Conservation (phyloP, 1,140 invertebrate genomes). For the Ostrea edulis region DNA sequence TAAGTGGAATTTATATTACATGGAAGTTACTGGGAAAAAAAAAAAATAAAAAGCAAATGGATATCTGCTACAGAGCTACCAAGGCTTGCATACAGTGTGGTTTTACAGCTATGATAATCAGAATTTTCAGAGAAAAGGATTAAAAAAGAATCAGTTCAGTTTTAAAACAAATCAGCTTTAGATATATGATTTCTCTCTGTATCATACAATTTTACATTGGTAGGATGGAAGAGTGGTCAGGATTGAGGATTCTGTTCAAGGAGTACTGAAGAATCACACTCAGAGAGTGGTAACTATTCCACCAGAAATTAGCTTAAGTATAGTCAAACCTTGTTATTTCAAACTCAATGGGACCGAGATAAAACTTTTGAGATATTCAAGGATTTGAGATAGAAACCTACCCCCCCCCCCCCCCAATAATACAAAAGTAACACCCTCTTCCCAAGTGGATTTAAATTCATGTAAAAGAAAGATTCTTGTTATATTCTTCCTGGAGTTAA, state of each 20-base stretch:
- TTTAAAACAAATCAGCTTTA: background rate
- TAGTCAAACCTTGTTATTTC: no score
- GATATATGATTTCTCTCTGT: background rate
- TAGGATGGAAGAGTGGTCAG: constrained; percentile 71
- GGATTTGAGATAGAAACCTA: no score
- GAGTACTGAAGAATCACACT: constrained; percentile 49
- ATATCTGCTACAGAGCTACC: background rate
- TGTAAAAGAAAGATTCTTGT: no score
- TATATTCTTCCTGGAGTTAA: no score
- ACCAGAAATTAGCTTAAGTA: background rate
- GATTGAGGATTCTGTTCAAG: constrained; percentile 67
- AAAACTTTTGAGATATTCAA: no score
- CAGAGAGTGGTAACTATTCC: constrained; percentile 44
- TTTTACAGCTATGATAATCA: background rate
- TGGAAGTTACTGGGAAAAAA: background rate
- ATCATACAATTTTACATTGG: background rate
- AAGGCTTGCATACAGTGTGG: no score
- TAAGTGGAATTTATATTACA: constrained; percentile 53
- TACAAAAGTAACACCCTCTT: no score
- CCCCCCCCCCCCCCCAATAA: no score
- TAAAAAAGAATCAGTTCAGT: background rate
- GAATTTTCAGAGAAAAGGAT: background rate
- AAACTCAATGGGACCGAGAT: no score
- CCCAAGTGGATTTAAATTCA: no score
- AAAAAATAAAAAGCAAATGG: background rate